These are phyloP conservation scores for Andinoacara biseriatus DNA, from an alignment of 2,113 vertebrate species.

Conservation along the genomic window DNA sequence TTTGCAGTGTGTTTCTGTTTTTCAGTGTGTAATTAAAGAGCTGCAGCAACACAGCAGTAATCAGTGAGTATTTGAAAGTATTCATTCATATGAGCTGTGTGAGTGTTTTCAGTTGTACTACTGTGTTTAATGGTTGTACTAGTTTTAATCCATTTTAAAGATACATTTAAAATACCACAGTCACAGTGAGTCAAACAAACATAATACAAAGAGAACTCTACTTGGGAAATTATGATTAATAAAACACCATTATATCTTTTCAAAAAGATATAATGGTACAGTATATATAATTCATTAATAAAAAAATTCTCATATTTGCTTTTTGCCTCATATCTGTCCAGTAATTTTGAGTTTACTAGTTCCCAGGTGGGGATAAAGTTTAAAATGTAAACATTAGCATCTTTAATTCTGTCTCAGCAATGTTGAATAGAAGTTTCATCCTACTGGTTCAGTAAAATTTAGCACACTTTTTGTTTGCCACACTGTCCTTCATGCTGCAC, in stretches of 20 bases:
- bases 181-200: background rate
- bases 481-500: slow-evolving; percentile 69
- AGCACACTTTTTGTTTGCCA: slow-evolving; percentile 40
- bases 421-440: background rate
- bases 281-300: background rate
- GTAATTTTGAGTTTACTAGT: background rate
- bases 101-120: background rate
- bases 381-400: background rate
- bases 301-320: fast-evolving
- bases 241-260: background rate
- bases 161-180: background rate
- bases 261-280: background rate
- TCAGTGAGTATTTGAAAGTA: background rate
- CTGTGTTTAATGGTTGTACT: background rate
- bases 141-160: background rate
- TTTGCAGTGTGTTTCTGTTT: background rate
- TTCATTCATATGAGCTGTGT: too few species aligned
- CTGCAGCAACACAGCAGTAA: background rate
- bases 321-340: background rate
- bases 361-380: background rate
- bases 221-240: background rate
- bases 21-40: background rate
- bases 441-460: slow-evolving; percentile 26
- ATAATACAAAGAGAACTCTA: background rate
- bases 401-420: background rate